Conservation (phyloP, 2,888 invertebrate species). For the Gnatocerus cornutus region DNA sequence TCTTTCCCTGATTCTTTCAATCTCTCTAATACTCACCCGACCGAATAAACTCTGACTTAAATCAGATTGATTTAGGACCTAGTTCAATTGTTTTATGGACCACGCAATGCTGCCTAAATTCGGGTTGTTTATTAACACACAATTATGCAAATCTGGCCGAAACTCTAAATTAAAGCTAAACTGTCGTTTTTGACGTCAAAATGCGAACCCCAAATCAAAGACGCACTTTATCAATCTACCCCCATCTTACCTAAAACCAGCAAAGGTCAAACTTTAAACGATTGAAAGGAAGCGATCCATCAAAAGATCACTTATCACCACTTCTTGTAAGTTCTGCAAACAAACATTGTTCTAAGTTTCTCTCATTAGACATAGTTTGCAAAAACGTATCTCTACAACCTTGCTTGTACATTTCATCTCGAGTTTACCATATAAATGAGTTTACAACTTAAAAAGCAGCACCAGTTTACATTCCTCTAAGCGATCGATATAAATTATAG, state of each 20-base stretch:
- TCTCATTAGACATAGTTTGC: no score
- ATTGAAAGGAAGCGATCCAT: no score
- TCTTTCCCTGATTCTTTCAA: slow-evolving; percentile 27
- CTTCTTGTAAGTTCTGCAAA: no score
- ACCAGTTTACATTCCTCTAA: background rate
- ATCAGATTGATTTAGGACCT: slow-evolving; percentile 30
- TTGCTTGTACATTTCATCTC: no score
- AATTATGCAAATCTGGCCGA: slow-evolving; percentile 19
- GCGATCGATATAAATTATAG: background rate
- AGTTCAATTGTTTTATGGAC: slow-evolving; percentile 20
- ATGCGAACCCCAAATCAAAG: background rate
- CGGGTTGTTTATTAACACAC: slow-evolving; percentile 12
- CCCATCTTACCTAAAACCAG: no score
- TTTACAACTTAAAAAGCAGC: background rate
- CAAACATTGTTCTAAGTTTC: background rate
- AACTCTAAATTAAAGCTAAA: slow-evolving; percentile 4
- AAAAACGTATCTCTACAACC: no score
- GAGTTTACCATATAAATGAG: background rate
- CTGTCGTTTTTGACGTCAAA: slow-evolving; percentile 1
- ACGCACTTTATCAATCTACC: no score
- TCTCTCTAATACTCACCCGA: slow-evolving; percentile 24
- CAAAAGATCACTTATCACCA: no score
- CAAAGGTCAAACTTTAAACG: no score
- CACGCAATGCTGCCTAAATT: background rate
- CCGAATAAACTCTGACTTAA: slow-evolving; percentile 28